Base-by-base conservation (phyloP, 2,888 invertebrate species). In the Caenorhabditis parvicauda region DNA sequence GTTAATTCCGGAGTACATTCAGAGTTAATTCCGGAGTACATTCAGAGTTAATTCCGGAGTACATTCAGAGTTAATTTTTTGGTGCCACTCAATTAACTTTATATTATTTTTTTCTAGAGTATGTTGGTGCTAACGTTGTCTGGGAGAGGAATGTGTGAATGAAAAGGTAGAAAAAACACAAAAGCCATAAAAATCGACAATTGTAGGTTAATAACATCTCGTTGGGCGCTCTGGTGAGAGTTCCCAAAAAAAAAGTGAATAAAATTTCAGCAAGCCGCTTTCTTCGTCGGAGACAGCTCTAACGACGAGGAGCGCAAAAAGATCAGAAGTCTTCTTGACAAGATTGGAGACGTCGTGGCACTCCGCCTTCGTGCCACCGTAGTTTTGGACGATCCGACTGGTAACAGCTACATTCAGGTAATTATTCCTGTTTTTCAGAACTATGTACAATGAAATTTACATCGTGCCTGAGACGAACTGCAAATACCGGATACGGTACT, bases 341-440 rank as follows among this genome's bases (percentile, higher is more conserved):
- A 60, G 43, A 59, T 78, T 38, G 69, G 72, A 24, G 72, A 74
- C 39, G 60, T 62, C 41, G 54, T 76, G 35, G 59, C 64, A 19
- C 53, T 78, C 19, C 63, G 73, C 39, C 46, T 59, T 4, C 74
- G 84, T 3, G 86, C 90, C 0, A 92, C 92, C 0, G 70, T 98
- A 1, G 82, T 95, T 2, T 83, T 98, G 64, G 92, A 96, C 82
- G 98, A 98, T 85, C 93, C 96, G 1, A 91, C 95, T 7, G 98
- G 98, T 0, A 96, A 96, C 83, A 94, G 93, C 66, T 96, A 94
- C 81, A 86, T 96, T 41, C 91, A 92, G 85, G 86, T 86, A 24
- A 7, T 9, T 22, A 41, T 25, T 42, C 19, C 21, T n/a, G 29
- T 47, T 29, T 21, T 17, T 44, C 21, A 39, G 17, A 7, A n/a